Base-by-base conservation (phyloP, 2,888 invertebrate genomes). In the Callyntrura sp. region DNA sequence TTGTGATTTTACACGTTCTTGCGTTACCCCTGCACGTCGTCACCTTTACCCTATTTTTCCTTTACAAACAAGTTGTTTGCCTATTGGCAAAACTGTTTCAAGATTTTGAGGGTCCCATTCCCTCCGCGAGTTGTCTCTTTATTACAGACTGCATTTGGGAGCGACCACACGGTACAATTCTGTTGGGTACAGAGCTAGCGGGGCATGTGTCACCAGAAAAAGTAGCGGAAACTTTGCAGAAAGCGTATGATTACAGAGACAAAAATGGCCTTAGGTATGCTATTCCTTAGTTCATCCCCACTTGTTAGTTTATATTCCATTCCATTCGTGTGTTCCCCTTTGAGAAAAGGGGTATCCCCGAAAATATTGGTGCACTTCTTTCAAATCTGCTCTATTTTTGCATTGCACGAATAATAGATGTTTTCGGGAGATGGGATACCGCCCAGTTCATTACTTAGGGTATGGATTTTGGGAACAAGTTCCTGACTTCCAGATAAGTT, bases 401-500 rank as follows among this genome's bases (percentile, higher is more conserved):
- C n/a, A 51, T 51, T 51, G 11, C 14, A 14, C 14, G 5, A 51
- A 51, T 14, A 51, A 51, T 51, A 81, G 55, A n/a, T 23, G 70
- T 23, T 87, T 70, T 51, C 45, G 43, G 1, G 79, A 87, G 43
- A 0, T 87, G 28, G 81, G 55, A 1, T 87, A 81, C n/a, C n/a
- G 20, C 14, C 87, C 65, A 11, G 55, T 87, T 1, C 20, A 6
- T 5, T 87, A 68, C 45, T 9, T 12, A 12, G 87, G 87, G 14
- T 81, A 76, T 14, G 87, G 79, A 0, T 87, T 87, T 43, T 87
- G 87, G 87, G 68, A 81, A 28, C 4, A 87, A 57, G 20, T 55
- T 35, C 68, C 65, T 6, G 20, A 70, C 11, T 70, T 70, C 20
- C 6, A 70, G 35, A 25, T 65, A 25, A 12, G 9, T 57, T 55